Conservation (phyloP, 2,888 invertebrate genomes). For the Drosophila nr. perissopoda region DNA sequence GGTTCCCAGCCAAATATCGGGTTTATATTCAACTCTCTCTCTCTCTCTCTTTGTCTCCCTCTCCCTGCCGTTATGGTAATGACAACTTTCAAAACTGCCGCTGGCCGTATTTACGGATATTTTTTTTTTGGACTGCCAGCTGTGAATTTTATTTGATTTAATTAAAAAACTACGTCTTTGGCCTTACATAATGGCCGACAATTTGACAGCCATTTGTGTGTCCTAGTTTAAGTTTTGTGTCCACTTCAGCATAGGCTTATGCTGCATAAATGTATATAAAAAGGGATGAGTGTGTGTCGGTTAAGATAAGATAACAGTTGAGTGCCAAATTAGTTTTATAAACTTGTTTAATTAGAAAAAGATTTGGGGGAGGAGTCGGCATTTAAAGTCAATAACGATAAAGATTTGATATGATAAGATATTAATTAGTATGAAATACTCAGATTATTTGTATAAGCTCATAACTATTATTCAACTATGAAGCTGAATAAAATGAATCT, state of each 20-base stretch:
- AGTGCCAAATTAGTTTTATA: background rate
- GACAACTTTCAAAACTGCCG: conserved; percentile 50
- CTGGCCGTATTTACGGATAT: conserved; percentile 47
- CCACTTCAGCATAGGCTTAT: background rate
- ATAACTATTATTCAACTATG: background rate
- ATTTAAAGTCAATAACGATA: background rate
- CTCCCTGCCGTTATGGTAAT: conserved; percentile 57
- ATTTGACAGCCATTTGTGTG: conserved; percentile 25
- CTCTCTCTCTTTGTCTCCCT: background rate
- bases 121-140: conserved; percentile 58
- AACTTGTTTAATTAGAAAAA: background rate
- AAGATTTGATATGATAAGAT: background rate
- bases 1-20: conserved; percentile 67
- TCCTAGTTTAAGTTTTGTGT: conserved; percentile 1
- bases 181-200: conserved; percentile 57
- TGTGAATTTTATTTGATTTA: conserved; percentile 80
- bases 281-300: background rate
- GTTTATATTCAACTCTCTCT: conserved; percentile 35
- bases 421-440: background rate
- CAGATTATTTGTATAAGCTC: too few species aligned
- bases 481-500: background rate
- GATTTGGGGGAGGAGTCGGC: background rate
- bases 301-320: background rate
- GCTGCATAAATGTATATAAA: background rate
- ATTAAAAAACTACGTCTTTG: conserved; percentile 60